Percentiles rank a stretch among this genome's conserved stretches.
Conservation (phyloP, 2,797 vertebrate genomes). For the Sylvia borin region DNA sequence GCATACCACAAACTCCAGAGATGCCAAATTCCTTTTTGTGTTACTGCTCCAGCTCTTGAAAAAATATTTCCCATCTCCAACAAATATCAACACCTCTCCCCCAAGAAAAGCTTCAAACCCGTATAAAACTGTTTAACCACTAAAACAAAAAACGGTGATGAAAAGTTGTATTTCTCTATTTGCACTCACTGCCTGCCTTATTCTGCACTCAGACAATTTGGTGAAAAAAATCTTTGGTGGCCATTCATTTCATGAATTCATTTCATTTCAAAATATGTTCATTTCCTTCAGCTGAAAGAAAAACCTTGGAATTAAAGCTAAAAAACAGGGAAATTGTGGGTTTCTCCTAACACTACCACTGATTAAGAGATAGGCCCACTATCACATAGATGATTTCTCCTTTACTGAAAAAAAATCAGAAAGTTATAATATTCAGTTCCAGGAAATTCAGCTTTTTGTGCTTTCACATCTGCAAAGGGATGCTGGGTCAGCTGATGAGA, state of each 20-base stretch:
- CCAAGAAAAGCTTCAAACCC: background rate
- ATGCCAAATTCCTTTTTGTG: background rate
- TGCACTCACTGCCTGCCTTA: background rate
- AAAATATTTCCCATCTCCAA: background rate
- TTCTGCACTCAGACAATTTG: background rate
- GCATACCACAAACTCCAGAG: constrained; percentile 52
- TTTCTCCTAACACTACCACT: background rate
- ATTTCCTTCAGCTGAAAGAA: background rate
- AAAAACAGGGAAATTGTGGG: background rate
- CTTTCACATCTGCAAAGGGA: background rate
- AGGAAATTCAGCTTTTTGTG: background rate
- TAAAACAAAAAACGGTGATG: background rate
- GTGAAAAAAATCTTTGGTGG: background rate
- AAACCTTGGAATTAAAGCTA: background rate
- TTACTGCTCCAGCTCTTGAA: background rate
- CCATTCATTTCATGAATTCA: background rate
- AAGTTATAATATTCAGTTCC: background rate
- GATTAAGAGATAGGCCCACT: background rate
- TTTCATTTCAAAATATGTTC: background rate
- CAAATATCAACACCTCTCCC: background rate
- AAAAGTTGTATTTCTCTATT: background rate
- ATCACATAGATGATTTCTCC: background rate
- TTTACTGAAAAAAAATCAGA: background rate
- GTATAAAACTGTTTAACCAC: background rate
- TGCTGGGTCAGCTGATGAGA: background rate